Percentiles rank a stretch among this genome's conserved stretches.
Evolutionary conservation across 2,888 invertebrate species (phyloP).

Genomic region (Ephialtes manifestator): DNA sequence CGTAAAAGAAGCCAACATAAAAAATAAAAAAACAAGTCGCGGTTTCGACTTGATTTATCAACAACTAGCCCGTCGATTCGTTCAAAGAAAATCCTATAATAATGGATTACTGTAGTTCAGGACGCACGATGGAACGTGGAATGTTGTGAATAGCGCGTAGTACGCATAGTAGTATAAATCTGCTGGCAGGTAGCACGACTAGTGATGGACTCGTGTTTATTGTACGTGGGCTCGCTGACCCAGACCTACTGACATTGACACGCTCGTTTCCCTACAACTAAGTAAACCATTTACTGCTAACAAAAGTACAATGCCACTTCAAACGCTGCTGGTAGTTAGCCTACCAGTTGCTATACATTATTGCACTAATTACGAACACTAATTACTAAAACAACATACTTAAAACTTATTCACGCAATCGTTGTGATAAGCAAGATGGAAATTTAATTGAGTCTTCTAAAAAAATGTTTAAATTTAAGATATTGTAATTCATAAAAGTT

Average conservation of each 20-base stretch:
- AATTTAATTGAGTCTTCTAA: too few species aligned
- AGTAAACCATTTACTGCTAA: constrained; percentile 7
- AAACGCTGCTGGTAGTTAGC: constrained; percentile 16
- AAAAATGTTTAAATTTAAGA: too few species aligned
- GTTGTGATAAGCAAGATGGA: too few species aligned
- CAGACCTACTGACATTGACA: constrained; percentile 52
- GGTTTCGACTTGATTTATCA: constrained; percentile 38
- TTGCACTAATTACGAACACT: too few species aligned
- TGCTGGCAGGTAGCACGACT: neutral
- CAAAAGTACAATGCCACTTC: constrained; percentile 13
- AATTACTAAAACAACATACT: too few species aligned
- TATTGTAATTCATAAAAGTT: too few species aligned
- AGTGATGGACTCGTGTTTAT: constrained; percentile 23
- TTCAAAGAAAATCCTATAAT: constrained; percentile 19
- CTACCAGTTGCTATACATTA: too few species aligned
- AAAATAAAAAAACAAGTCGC: neutral
- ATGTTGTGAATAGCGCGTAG: neutral
- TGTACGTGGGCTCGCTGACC: constrained; percentile 38
- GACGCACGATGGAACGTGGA: neutral
- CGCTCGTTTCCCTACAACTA: constrained; percentile 3
- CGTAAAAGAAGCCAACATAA: neutral
- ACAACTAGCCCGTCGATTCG: constrained; percentile 5
- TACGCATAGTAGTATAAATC: neutral
- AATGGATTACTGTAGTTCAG: neutral
- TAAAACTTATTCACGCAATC: too few species aligned